These are phyloP conservation scores for Smutsia gigantea DNA, from an alignment of 2,797 vertebrate species.

Conservation along the genomic window DNA sequence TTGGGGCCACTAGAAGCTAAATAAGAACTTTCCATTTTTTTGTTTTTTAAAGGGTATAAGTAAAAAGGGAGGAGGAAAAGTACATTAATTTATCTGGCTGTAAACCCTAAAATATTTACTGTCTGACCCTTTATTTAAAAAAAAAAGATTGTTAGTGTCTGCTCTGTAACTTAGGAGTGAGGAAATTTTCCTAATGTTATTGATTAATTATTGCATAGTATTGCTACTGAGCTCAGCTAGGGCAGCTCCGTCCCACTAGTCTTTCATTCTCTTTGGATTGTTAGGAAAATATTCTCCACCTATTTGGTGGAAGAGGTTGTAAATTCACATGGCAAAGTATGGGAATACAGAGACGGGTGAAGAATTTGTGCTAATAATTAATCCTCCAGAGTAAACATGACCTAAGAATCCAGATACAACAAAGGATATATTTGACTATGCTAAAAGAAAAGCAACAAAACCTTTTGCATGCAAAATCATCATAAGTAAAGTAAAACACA, in stretches of 20 bases:
- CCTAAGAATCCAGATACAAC: constrained; percentile 6
- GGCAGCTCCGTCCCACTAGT: background rate
- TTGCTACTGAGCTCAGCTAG: background rate
- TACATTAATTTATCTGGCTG: background rate
- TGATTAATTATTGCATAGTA: background rate
- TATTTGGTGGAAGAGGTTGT: background rate
- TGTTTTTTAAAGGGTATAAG: background rate
- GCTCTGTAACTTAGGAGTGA: background rate
- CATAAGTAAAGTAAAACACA: constrained; percentile 7
- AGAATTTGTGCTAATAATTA: background rate
- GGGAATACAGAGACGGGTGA: background rate
- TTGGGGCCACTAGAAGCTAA: background rate
- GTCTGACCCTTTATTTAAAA: background rate
- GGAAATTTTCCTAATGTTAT: background rate
- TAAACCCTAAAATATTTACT: background rate
- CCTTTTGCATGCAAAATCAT: background rate
- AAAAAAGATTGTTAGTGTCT: background rate
- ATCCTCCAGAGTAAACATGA: background rate
- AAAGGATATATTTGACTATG: background rate
- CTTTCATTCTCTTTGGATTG: background rate
- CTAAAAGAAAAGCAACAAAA: background rate
- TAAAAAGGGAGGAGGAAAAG: background rate
- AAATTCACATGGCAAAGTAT: background rate
- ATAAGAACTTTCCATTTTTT: background rate
- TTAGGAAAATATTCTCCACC: background rate